Percentiles rank a stretch among this genome's conserved stretches.
These are phyloP conservation scores for Heliconius aoede DNA, from an alignment of 2,888 invertebrate genomes.

Conservation along the genomic window DNA sequence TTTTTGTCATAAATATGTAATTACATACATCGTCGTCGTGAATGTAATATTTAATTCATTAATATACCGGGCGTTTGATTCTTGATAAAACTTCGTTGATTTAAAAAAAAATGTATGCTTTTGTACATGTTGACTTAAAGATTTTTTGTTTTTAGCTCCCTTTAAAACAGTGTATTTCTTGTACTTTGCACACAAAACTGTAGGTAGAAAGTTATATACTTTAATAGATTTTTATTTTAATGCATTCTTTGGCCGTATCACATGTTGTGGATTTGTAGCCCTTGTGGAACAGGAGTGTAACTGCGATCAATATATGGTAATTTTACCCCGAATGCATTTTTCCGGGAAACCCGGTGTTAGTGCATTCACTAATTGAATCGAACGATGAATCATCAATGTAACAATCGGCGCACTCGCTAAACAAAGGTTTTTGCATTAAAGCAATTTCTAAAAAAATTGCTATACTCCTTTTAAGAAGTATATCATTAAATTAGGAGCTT, in stretches of 20 bases:
- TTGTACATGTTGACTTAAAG: not conserved
- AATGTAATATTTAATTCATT: conserved; percentile 25
- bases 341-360: conserved; percentile 66
- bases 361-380: conserved; percentile 59
- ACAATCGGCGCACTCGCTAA: conserved; percentile 64
- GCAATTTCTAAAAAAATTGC: not conserved
- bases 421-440: conserved; percentile 54
- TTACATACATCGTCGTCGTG: no score
- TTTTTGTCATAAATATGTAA: conserved; percentile 68
- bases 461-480: no score
- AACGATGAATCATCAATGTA: conserved; percentile 77
- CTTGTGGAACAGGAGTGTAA: not conserved
- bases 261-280: not conserved
- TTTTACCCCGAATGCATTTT: conserved; percentile 45
- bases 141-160: not conserved
- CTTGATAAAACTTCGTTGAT: conserved; percentile 41
- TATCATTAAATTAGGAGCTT: no score
- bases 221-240: not conserved
- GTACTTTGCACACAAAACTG: not conserved
- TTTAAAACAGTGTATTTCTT: not conserved
- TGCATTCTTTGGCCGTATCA: not conserved
- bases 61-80: conserved; percentile 46
- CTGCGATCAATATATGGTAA: conserved; percentile 38
- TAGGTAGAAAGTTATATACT: conserved; percentile 6
- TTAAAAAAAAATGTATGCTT: no score